These are phyloP conservation scores for Gymnodraco acuticeps DNA, from an alignment of 2,797 vertebrate species.

Conservation along the genomic window DNA sequence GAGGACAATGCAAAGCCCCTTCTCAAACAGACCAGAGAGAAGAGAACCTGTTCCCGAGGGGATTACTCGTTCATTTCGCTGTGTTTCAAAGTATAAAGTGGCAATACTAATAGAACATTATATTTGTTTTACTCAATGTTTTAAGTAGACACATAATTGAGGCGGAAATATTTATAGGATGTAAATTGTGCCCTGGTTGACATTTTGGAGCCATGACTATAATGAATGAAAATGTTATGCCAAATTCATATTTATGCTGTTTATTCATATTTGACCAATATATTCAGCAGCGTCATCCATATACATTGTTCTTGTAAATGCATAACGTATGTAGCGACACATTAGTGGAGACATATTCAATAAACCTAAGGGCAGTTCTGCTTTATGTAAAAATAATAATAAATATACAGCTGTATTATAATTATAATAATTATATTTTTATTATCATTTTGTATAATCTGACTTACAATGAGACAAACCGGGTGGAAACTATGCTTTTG, in stretches of 20 bases:
- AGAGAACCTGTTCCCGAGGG: constrained; percentile 79
- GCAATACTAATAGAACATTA: constrained; percentile 42
- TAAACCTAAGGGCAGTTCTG: constrained; percentile 68
- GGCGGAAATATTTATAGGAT: constrained; percentile 73
- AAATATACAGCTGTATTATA: constrained; percentile 37
- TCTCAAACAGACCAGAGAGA: constrained; percentile 92
- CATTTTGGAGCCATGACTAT: constrained; percentile 73
- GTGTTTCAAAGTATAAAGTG: not conserved
- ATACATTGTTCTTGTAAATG: constrained; percentile 77
- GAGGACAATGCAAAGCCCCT: constrained; percentile 91
- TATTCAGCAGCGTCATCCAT: constrained; percentile 76
- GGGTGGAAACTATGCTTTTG: not conserved
- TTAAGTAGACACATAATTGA: constrained; percentile 46
- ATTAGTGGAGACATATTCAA: constrained; percentile 71
- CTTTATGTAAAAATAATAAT: constrained; percentile 46
- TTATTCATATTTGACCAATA: constrained; percentile 79
- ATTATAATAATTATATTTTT: constrained; percentile 16
- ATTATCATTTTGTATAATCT: constrained; percentile 20
- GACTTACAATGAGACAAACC: not conserved
- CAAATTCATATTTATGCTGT: constrained; percentile 75
- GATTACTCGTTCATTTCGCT: constrained; percentile 19
- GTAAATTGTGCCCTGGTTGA: constrained; percentile 71
- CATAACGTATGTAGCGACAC: constrained; percentile 60
- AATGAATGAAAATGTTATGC: constrained; percentile 80
- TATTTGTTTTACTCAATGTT: constrained; percentile 37